Base-by-base conservation (phyloP, 2,113 vertebrate species). In the Tautogolabrus adspersus region DNA sequence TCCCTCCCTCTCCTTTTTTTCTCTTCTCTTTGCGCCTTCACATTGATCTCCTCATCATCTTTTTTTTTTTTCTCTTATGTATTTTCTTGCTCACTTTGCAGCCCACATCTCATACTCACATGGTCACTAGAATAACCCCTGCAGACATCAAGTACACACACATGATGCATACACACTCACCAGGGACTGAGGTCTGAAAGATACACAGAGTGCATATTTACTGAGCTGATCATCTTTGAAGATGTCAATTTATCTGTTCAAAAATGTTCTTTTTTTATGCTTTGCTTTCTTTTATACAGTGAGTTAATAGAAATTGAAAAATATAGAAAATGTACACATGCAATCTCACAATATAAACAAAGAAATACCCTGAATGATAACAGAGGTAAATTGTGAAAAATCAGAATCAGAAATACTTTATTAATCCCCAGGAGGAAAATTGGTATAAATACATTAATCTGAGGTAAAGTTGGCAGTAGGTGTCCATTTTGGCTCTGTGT, bases 161-260 rank as follows among this genome's bases (percentile, higher is more conserved):
- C 57, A 38, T 16, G 52, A 16, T 30, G 30, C 66, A 80, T 65
- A 86, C 55, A 56, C 67, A 49, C 62, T 65, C 78, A 69, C 82
- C 11, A 21, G 68, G 62, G 54, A 57, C 40, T 58, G 60, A 51
- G 12, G 57, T 65, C 69, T 66, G 12, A 22, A 67, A 79, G 51
- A 80, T 56, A 74, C 55, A 76, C 71, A 70, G 21, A 30, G 71
- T 75, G 37, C 79, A 55, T 83, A 54, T 85, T 83, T 77, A 77
- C 70, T 40, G 49, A 47, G 57, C 10, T 46, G 79, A 79, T 85
- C 79, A 71, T 82, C 78, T 85, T 84, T 89, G 73, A 85, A 84
- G 79, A 72, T 56, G 57, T 55, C 72, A 47, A 44, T n/a, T 78
- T 69, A 81, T 91, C 66, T 62, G 19, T 84, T 75, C 79, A 38